phyloP scores from a whole-genome alignment of 2,113 vertebrate species.

The Fulmarus glacialis region DNA sequence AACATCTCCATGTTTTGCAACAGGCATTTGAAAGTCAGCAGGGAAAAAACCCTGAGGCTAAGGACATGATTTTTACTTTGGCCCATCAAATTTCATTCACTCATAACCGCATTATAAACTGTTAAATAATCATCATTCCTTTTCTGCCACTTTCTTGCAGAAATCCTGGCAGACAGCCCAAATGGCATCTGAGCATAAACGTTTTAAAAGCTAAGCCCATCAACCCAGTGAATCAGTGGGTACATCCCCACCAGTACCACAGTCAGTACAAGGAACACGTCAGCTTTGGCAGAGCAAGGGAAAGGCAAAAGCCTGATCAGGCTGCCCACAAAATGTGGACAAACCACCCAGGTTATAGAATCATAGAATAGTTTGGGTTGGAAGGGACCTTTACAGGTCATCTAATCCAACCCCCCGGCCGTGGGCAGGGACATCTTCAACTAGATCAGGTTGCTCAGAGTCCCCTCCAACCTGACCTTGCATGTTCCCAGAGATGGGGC shows the following conservation, averaged over 20 bases:
- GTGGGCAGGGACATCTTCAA: no score
- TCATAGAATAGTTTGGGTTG: no score
- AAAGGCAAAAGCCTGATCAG: not conserved
- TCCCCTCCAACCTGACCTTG: no score
- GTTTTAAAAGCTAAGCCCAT: not conserved
- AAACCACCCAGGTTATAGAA: not conserved
- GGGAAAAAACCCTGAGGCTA: not conserved
- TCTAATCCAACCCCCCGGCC: no score
- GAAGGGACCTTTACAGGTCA: no score
- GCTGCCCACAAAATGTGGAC: not conserved
- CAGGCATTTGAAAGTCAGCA: constrained; percentile 17
- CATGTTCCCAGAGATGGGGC: no score
- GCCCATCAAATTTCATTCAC: constrained; percentile 16
- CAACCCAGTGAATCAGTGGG: not conserved
- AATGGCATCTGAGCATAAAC: not conserved
- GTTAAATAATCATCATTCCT: constrained; percentile 20
- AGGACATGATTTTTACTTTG: constrained; percentile 2
- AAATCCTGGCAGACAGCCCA: constrained; percentile 11
- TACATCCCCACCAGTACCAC: not conserved
- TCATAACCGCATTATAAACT: constrained; percentile 9
- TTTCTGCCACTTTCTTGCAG: constrained; percentile 18
- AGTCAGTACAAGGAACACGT: not conserved
- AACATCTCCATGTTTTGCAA: not conserved
- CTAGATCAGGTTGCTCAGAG: no score
- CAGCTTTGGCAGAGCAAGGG: not conserved